These are phyloP conservation scores for Cheilosia pagana DNA, from an alignment of 2,888 invertebrate species.

Conservation along the genomic window DNA sequence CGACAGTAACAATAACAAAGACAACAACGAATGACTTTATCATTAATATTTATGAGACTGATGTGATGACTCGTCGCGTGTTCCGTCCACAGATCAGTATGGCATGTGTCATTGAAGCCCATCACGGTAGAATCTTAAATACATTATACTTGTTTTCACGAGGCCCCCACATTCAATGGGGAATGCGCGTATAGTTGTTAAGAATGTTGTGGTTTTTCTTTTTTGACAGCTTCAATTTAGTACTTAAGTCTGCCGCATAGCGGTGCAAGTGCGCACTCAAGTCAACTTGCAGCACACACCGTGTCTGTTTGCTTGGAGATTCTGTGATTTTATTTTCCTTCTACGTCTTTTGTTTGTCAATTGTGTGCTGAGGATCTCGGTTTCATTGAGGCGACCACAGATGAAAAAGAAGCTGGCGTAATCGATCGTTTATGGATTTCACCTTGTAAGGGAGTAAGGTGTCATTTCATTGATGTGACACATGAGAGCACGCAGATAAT, in stretches of 20 bases:
- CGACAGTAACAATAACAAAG: constrained; percentile 15
- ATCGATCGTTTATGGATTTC: constrained; percentile 67
- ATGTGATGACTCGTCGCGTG: constrained; percentile 65
- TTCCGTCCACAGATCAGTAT: constrained; percentile 60
- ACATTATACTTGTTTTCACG: constrained; percentile 22
- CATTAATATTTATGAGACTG: constrained; percentile 70
- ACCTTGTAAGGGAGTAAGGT: constrained; percentile 67
- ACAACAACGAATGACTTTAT: constrained; percentile 50
- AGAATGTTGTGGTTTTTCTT: constrained; percentile 27
- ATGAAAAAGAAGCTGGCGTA: constrained; percentile 32
- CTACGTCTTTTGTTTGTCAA: constrained; percentile 20
- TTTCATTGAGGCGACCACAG: constrained; percentile 38
- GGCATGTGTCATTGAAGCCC: constrained; percentile 70
- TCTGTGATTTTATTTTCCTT: constrained; percentile 17
- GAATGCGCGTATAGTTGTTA: constrained; percentile 21
- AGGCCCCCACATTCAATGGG: constrained; percentile 33
- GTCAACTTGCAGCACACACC: constrained; percentile 58
- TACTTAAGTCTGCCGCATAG: constrained; percentile 55
- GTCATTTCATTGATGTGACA: constrained; percentile 57
- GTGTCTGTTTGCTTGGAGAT: constrained; percentile 34
- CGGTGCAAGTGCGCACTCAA: constrained; percentile 63
- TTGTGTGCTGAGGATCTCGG: constrained; percentile 41
- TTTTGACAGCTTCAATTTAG: constrained; percentile 48
- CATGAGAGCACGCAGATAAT: constrained; percentile 32
- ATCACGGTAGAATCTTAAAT: constrained; percentile 15